A percentile compares a stretch with the other conserved stretches of the same genome.
Conservation (phyloP, 2,113 vertebrate genomes). For the Labeo rohita region DNA sequence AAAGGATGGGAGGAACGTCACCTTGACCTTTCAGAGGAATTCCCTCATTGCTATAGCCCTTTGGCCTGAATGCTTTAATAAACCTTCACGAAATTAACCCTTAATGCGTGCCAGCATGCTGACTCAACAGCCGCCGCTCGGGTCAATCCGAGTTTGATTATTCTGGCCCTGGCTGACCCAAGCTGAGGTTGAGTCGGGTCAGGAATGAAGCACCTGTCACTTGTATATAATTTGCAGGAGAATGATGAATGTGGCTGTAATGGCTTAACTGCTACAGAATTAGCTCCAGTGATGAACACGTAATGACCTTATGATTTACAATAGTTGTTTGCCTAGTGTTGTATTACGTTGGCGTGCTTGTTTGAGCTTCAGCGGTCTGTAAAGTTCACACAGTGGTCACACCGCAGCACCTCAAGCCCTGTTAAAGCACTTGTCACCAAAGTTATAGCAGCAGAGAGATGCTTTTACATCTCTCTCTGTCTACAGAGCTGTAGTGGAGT, state of each 20-base stretch:
- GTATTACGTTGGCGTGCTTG: not conserved
- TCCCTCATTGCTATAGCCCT: not conserved
- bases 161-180: conserved; percentile 21
- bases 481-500: not conserved
- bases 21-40: conserved; percentile 33
- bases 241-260: conserved; percentile 31
- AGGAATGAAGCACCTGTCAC: conserved; percentile 32
- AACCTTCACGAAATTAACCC: conserved; percentile 38
- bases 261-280: conserved; percentile 22
- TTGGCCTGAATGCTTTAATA: conserved; percentile 30
- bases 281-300: not conserved
- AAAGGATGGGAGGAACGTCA: conserved; percentile 13
- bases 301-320: conserved; percentile 10
- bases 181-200: conserved; percentile 20
- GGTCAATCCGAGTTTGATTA: conserved; percentile 45
- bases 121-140: conserved; percentile 36
- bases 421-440: conserved; percentile 19
- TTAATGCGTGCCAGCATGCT: conserved; percentile 33
- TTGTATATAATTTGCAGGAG: not conserved
- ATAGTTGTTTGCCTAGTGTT: conserved; percentile 2
- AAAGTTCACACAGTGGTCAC: conserved; percentile 20
- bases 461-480: conserved; percentile 17
- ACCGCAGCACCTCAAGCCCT: not conserved
- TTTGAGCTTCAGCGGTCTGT: not conserved
- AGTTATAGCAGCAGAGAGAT: conserved; percentile 12